phyloP scores from a whole-genome alignment of 2,888 invertebrate species.

The Ectemnius lituratus region DNA sequence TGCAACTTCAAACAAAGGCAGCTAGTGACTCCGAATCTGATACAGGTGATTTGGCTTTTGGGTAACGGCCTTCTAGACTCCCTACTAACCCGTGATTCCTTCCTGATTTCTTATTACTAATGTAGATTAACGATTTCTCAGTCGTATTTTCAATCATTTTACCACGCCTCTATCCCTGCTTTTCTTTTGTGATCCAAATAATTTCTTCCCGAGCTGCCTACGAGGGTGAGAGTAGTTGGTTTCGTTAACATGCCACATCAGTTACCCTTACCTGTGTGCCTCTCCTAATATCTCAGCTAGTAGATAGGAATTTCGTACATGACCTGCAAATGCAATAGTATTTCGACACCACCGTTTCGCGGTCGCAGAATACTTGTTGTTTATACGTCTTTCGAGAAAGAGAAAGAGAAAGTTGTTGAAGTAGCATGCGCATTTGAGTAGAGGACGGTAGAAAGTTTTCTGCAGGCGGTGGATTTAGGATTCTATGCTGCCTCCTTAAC shows the following conservation, averaged over 20 bases:
- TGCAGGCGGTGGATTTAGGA: slow-evolving; percentile 51
- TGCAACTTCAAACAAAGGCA: slow-evolving; percentile 76
- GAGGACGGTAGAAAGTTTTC: slow-evolving; percentile 45
- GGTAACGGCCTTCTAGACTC: slow-evolving; percentile 10
- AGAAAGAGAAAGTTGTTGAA: neutral
- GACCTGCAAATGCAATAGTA: slow-evolving; percentile 7
- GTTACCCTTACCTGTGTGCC: slow-evolving; percentile 19
- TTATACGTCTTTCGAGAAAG: neutral
- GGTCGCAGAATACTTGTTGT: slow-evolving; percentile 20
- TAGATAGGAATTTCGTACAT: neutral
- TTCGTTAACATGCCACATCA: neutral
- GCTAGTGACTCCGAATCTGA: slow-evolving; percentile 85
- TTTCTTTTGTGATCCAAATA: neutral
- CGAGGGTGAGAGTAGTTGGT: too few relatives aligned
- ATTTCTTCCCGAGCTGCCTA: too few relatives aligned
- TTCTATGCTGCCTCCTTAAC: slow-evolving; percentile 64
- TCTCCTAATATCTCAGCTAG: slow-evolving; percentile 10
- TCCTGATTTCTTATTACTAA: neutral
- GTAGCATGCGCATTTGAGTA: slow-evolving; percentile 35
- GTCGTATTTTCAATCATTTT: neutral
- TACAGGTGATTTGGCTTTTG: slow-evolving; percentile 73
- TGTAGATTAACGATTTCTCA: slow-evolving; percentile 6
- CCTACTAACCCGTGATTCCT: slow-evolving; percentile 14
- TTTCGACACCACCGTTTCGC: slow-evolving; percentile 27
- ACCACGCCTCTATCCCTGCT: neutral